Percentiles rank a stretch among this genome's conserved stretches.
phyloP scores from a whole-genome alignment of 2,113 vertebrate genomes.

The Vulpes ferrilata region DNA sequence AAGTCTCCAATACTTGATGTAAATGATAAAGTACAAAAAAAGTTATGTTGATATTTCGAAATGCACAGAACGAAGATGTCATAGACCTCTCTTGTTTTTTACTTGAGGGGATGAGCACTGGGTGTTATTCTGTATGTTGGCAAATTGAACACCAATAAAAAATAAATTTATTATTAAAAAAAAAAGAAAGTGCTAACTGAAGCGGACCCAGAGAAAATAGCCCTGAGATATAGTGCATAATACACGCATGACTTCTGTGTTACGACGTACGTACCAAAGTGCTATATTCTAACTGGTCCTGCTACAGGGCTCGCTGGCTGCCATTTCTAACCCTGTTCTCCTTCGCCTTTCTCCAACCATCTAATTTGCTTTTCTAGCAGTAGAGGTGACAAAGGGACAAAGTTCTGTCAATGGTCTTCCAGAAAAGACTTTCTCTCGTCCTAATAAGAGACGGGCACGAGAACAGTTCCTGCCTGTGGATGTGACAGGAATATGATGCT shows the following conservation, averaged over 20 bases:
- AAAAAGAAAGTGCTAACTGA: background rate
- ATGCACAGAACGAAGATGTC: background rate
- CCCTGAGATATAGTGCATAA: background rate
- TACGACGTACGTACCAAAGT: background rate
- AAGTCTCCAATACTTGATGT: background rate
- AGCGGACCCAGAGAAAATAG: background rate
- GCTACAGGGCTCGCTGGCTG: rapidly evolving
- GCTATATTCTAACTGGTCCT: background rate
- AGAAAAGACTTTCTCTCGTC: background rate
- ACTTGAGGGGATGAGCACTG: no score
- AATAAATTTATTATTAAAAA: no score
- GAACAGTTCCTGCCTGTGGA: background rate
- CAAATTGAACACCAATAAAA: no score
- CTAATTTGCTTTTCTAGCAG: background rate
- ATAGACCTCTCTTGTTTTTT: background rate
- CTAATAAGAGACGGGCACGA: background rate
- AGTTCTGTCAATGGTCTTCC: background rate
- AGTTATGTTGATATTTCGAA: slow-evolving; percentile 2
- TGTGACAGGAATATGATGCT: rapidly evolving
- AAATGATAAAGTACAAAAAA: slow-evolving; percentile 33
- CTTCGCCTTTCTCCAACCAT: background rate
- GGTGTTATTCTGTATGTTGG: no score
- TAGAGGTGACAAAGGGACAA: background rate
- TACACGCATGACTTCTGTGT: background rate
- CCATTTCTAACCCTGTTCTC: background rate